These are phyloP conservation scores for Heterochromis multidens DNA, from an alignment of 2,113 vertebrate species.

Conservation along the genomic window DNA sequence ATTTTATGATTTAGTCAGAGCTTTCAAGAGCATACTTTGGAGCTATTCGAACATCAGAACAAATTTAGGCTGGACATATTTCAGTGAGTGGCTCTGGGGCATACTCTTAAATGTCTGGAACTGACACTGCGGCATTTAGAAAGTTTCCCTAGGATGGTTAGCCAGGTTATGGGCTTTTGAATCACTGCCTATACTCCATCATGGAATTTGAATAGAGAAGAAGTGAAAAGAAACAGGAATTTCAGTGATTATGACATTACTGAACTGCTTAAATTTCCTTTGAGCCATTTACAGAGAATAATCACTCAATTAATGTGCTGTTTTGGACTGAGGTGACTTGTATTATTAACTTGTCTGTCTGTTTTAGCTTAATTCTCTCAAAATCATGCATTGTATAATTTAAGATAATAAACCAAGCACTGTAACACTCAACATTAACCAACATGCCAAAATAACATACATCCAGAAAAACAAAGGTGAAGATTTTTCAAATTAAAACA, in stretches of 20 bases:
- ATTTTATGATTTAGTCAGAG: constrained; percentile 33
- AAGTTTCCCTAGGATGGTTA: neutral
- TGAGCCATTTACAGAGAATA: neutral
- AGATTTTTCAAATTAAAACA: neutral
- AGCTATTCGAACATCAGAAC: constrained; percentile 20
- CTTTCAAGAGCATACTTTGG: constrained; percentile 22
- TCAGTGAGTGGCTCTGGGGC: neutral
- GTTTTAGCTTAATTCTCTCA: neutral
- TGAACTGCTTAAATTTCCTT: neutral
- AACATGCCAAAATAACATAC: neutral
- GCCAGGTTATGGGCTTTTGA: neutral
- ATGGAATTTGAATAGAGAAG: neutral
- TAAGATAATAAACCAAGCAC: neutral
- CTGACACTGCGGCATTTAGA: neutral
- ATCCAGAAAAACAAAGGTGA: neutral
- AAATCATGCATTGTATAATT: neutral
- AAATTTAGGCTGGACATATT: constrained; percentile 13
- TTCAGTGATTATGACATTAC: neutral
- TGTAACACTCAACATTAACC: neutral
- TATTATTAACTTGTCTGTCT: neutral
- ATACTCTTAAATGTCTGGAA: neutral
- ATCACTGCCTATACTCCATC: neutral
- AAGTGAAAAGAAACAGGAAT: neutral
- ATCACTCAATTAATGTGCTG: neutral
- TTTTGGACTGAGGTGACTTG: neutral